Conservation (phyloP, 2,888 invertebrate species). For the Pecten maximus region DNA sequence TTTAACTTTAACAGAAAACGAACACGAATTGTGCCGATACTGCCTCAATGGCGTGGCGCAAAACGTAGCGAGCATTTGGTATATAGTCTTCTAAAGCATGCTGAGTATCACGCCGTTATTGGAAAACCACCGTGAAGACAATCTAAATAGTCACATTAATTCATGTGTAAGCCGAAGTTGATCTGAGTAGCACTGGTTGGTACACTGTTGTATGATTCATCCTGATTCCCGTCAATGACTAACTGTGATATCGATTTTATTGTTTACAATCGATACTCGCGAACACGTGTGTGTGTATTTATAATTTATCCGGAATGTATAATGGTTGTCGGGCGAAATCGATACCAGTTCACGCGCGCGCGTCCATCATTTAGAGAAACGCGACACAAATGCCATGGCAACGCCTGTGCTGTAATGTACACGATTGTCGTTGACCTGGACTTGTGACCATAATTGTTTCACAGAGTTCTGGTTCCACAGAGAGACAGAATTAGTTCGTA, state of each 20-base stretch:
- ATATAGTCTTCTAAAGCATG: no score
- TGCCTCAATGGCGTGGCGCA: no score
- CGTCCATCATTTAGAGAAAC: neutral
- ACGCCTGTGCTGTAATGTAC: neutral
- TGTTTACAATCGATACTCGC: neutral
- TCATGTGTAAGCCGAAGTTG: no score
- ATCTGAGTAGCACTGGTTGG: no score
- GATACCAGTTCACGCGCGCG: neutral
- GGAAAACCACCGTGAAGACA: no score
- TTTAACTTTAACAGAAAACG: no score
- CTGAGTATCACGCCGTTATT: no score
- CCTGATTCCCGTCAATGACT: neutral
- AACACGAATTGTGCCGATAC: no score
- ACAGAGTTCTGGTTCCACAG: neutral
- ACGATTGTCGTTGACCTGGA: neutral
- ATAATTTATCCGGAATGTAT: neutral
- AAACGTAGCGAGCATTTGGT: no score
- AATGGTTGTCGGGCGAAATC: neutral
- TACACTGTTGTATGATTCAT: neutral
- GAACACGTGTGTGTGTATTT: constrained; percentile 5
- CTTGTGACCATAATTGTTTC: neutral
- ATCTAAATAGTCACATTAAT: no score
- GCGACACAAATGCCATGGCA: neutral
- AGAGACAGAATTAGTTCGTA: no score
- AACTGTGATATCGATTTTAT: neutral